Percentiles rank a stretch among this genome's conserved stretches.
Conservation (phyloP, 2,888 invertebrate genomes). For the Axea sp. region DNA sequence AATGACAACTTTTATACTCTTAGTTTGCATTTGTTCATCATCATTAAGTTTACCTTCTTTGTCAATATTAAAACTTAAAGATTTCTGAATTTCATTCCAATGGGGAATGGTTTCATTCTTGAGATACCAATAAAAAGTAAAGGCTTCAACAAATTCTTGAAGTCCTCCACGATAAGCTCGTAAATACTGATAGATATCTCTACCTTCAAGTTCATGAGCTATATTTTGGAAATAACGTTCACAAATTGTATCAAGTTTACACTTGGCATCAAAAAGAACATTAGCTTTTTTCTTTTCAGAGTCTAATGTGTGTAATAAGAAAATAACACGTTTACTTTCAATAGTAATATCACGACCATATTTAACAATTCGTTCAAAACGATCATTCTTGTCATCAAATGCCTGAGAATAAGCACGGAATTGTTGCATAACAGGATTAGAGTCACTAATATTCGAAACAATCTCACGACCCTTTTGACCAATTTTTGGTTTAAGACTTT, state of each 20-base stretch:
- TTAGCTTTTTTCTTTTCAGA: conserved; percentile 81
- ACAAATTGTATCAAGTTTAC: conserved; percentile 84
- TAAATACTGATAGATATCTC: conserved; percentile 86
- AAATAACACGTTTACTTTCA: conserved; percentile 94
- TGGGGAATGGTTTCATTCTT: conserved; percentile 82
- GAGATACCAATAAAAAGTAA: conserved; percentile 87
- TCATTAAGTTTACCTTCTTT: conserved; percentile 46
- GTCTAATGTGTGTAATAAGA: conserved; percentile 88
- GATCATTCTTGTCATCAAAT: conserved; percentile 89
- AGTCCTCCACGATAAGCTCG: conserved; percentile 84
- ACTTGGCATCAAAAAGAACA: conserved; percentile 84
- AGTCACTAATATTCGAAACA: conserved; percentile 79
- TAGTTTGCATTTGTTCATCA: conserved; percentile 63
- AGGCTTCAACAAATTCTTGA: conserved; percentile 93
- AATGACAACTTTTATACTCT: conserved; percentile 63
- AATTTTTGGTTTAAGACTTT: conserved; percentile 66
- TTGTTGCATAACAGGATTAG: conserved; percentile 81
- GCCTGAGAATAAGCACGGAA: conserved; percentile 84
- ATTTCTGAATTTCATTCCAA: conserved; percentile 82
- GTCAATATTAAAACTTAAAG: conserved; percentile 79
- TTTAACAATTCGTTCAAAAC: conserved; percentile 90
- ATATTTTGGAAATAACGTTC: conserved; percentile 84
- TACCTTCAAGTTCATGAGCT: conserved; percentile 86
- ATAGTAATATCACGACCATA: conserved; percentile 91
- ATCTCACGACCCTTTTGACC: conserved; percentile 80